Percentiles rank a stretch among this genome's conserved stretches.
phyloP scores from a whole-genome alignment of 1,140 invertebrate species.

The Tachypleus tridentatus region DNA sequence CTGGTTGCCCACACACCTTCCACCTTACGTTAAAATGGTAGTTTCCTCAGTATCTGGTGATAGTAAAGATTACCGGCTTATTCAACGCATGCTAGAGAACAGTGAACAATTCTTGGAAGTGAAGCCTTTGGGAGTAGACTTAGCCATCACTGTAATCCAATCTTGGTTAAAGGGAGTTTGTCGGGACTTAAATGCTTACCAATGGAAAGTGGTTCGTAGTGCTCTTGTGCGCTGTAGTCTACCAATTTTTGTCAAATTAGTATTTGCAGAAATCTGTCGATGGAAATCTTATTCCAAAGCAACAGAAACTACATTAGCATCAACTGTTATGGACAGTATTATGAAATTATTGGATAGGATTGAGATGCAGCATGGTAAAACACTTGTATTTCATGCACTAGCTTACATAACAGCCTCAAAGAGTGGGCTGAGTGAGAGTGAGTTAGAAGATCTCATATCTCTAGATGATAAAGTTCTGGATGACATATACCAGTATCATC shows the following conservation, averaged over 20 bases:
- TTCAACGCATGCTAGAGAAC: conserved; percentile 77
- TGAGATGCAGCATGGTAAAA: conserved; percentile 76
- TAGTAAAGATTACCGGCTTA: conserved; percentile 69
- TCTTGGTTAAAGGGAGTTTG: conserved; percentile 89
- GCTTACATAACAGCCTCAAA: conserved; percentile 84
- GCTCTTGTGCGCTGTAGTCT: conserved; percentile 81
- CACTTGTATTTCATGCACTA: conserved; percentile 82
- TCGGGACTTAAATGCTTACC: conserved; percentile 76
- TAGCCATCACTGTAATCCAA: conserved; percentile 86
- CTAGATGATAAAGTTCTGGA: conserved; percentile 84
- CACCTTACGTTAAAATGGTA: conserved; percentile 82
- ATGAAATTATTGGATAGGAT: conserved; percentile 93
- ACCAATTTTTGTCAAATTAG: conserved; percentile 94
- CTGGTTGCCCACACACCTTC: conserved; percentile 85
- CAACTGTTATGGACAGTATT: conserved; percentile 93
- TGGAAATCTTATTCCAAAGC: conserved; percentile 95
- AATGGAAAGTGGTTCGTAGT: conserved; percentile 88
- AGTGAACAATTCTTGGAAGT: conserved; percentile 86
- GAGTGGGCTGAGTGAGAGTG: conserved; percentile 82
- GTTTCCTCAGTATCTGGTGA: conserved; percentile 74
- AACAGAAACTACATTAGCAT: conserved; percentile 78
- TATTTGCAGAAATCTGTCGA: conserved; percentile 88
- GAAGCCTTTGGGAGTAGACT: conserved; percentile 65
- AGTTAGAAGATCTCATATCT: conserved; percentile 87
- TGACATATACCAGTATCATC: conserved; percentile 96